These are phyloP conservation scores for Rutpela maculata DNA, from an alignment of 2,888 invertebrate genomes.

Conservation along the genomic window DNA sequence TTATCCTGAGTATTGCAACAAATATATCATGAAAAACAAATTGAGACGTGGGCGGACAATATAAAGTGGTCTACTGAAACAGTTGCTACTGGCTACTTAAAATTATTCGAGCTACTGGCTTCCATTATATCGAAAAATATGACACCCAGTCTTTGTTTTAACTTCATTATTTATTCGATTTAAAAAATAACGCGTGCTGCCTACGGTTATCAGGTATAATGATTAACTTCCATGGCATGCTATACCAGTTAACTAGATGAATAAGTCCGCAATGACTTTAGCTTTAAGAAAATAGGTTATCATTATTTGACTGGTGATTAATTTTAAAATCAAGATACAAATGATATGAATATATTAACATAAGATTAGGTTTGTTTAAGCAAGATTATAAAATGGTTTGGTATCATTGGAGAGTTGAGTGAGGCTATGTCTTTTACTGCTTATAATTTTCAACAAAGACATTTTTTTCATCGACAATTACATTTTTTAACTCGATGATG, in stretches of 20 bases:
- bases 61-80: slow-evolving; percentile 59
- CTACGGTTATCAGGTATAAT: slow-evolving; percentile 47
- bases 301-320: background rate
- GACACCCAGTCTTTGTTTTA: slow-evolving; percentile 49
- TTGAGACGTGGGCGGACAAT: slow-evolving; percentile 62
- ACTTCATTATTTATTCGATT: slow-evolving; percentile 53
- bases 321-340: too few species aligned
- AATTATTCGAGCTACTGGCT: slow-evolving; percentile 64
- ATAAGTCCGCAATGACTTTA: slow-evolving; percentile 5
- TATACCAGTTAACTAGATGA: background rate
- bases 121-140: slow-evolving; percentile 52
- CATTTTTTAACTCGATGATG: too few species aligned
- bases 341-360: too few species aligned
- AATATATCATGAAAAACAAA: slow-evolving; percentile 50
- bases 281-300: slow-evolving; percentile 3
- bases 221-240: slow-evolving; percentile 45
- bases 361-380: too few species aligned
- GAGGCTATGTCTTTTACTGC: too few species aligned
- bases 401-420: too few species aligned
- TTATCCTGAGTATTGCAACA: slow-evolving; percentile 2
- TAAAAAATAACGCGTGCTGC: slow-evolving; percentile 47
- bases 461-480: too few species aligned
- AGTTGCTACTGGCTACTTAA: slow-evolving; percentile 63
- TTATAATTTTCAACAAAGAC: too few species aligned
- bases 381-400: too few species aligned